These are phyloP conservation scores for Pluvianellus socialis DNA, from an alignment of 2,113 vertebrate genomes.

Conservation along the genomic window DNA sequence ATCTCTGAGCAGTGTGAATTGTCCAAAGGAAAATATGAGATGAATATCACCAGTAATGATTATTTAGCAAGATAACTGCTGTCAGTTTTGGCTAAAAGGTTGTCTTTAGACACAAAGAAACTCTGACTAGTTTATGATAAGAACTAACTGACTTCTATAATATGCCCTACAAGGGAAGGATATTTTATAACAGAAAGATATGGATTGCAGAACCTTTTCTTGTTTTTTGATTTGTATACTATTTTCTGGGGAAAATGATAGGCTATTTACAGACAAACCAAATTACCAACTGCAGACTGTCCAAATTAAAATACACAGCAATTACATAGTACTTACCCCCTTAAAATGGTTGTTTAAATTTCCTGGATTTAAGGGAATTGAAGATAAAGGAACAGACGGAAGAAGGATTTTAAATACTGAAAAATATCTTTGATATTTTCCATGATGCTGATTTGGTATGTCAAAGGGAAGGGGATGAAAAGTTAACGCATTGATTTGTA, in stretches of 20 bases:
- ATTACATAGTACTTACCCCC: not conserved
- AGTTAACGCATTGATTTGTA: not conserved
- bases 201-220: not conserved
- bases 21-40: not conserved
- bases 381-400: not conserved
- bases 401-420: not conserved
- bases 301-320: not conserved
- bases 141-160: not conserved
- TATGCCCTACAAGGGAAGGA: not conserved
- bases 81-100: not conserved
- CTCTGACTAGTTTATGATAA: not conserved
- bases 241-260: not conserved
- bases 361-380: not conserved
- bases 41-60: not conserved
- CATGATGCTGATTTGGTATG: not conserved
- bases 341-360: not conserved
- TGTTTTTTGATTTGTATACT: not conserved
- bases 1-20: not conserved
- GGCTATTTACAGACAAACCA: not conserved
- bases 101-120: not conserved
- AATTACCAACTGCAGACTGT: not conserved
- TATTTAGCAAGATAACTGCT: not conserved
- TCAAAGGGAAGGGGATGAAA: not conserved
- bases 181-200: not conserved
- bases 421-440: not conserved